Evolutionary conservation across 2,888 invertebrate genomes (phyloP).

Genomic region (Chrysopilus asiliformis): DNA sequence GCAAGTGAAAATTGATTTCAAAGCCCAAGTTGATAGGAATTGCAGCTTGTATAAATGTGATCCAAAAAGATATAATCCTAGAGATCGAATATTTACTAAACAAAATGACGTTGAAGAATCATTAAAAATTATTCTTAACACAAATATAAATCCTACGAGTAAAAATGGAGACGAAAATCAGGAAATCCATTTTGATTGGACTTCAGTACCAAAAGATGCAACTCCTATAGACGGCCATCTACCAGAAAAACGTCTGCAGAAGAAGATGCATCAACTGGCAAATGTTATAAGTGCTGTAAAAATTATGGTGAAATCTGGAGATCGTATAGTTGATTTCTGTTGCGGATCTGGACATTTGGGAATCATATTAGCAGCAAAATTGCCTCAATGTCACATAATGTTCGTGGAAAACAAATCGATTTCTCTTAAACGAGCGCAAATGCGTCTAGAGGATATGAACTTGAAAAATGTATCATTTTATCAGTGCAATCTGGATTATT

Average conservation of each 20-base stretch:
- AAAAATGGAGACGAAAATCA: constrained; percentile 22
- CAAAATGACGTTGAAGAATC: constrained; percentile 56
- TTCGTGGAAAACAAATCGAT: constrained; percentile 86
- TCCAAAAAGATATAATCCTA: constrained; percentile 59
- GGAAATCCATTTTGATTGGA: constrained; percentile 49
- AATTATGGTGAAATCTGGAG: constrained; percentile 50
- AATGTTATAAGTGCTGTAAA: constrained; percentile 66
- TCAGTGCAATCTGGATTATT: constrained; percentile 87
- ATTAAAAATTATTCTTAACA: constrained; percentile 32
- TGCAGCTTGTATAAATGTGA: constrained; percentile 63
- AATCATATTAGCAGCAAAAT: constrained; percentile 62
- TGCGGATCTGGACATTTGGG: constrained; percentile 90
- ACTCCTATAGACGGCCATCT: constrained; percentile 68
- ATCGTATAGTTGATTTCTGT: constrained; percentile 84
- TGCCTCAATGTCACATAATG: constrained; percentile 66
- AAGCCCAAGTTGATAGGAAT: too few species aligned
- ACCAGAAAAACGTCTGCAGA: constrained; percentile 53
- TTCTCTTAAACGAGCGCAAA: constrained; percentile 60
- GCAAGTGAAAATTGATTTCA: background rate
- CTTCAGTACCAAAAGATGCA: constrained; percentile 53
- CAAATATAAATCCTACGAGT: constrained; percentile 35
- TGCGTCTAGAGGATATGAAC: constrained; percentile 50
- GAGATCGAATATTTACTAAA: constrained; percentile 58
- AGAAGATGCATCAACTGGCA: constrained; percentile 79
- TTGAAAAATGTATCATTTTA: constrained; percentile 63